phyloP scores from a whole-genome alignment of 2,113 vertebrate species.

The Petaurus breviceps region DNA sequence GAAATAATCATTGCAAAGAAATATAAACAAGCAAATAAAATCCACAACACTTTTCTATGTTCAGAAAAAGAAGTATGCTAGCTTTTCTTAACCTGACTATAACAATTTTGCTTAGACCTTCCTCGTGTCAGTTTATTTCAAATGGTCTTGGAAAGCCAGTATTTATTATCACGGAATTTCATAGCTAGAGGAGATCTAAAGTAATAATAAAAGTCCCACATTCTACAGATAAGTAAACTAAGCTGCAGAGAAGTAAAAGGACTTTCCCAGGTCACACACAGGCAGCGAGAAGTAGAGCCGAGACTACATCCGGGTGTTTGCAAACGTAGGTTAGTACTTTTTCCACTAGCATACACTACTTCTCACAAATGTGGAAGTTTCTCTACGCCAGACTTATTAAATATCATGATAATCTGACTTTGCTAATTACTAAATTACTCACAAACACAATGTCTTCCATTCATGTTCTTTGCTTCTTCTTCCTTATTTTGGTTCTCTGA shows the following conservation, averaged over 20 bases:
- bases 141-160: neutral
- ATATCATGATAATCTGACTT: neutral
- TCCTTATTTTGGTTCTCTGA: neutral
- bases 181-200: neutral
- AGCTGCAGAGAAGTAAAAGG: neutral
- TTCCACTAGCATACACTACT: neutral
- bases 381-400: neutral
- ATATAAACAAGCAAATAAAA: neutral
- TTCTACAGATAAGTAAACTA: neutral
- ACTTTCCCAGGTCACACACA: neutral
- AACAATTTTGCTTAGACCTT: neutral
- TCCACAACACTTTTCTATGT: neutral
- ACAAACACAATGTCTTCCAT: neutral
- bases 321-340: neutral
- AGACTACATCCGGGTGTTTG: neutral
- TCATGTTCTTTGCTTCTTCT: neutral
- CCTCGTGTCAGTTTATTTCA: neutral
- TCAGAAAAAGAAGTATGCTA: neutral
- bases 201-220: neutral
- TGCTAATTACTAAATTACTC: neutral
- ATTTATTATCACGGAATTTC: neutral
- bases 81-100: neutral
- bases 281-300: neutral
- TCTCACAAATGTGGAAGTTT: neutral
- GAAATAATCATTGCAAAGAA: neutral